phyloP scores from a whole-genome alignment of 2,888 invertebrate genomes.

The Thymelicus sylvestris region DNA sequence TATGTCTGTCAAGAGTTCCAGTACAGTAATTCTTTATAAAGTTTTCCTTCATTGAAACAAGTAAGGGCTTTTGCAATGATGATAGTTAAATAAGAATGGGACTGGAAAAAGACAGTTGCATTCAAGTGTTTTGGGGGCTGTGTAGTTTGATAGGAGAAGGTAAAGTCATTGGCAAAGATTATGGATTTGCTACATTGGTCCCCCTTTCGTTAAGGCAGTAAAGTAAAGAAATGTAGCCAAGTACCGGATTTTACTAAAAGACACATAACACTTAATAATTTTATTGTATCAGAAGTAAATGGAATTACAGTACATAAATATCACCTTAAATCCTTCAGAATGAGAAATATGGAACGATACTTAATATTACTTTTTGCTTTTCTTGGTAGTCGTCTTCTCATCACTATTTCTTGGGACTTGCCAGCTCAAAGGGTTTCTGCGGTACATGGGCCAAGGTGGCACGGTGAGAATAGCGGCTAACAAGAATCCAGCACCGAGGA shows the following conservation, averaged over 20 bases:
- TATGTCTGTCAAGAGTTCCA: too few species aligned
- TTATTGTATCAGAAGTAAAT: not conserved
- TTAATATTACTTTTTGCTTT: conserved; percentile 77
- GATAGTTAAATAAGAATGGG: too few species aligned
- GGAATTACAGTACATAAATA: not conserved
- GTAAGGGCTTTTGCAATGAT: too few species aligned
- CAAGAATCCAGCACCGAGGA: conserved; percentile 95
- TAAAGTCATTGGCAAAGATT: too few species aligned
- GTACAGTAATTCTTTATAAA: too few species aligned
- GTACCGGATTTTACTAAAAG: not conserved
- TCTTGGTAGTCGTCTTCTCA: conserved; percentile 78
- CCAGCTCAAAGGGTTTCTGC: conserved; percentile 95
- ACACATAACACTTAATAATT: not conserved
- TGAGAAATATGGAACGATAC: conserved; percentile 1
- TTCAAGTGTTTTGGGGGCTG: too few species aligned
- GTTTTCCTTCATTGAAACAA: too few species aligned
- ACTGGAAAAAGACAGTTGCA: too few species aligned
- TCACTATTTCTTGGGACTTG: conserved; percentile 87
- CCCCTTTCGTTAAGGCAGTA: too few species aligned
- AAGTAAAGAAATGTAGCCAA: not conserved
- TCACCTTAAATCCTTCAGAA: not conserved
- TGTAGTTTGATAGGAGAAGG: too few species aligned
- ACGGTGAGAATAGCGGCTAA: conserved; percentile 94
- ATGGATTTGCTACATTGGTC: too few species aligned
- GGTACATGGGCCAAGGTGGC: conserved; percentile 98